Evolutionary conservation across 2,113 vertebrate genomes (phyloP).

Genomic region (Vanacampus margaritifer): DNA sequence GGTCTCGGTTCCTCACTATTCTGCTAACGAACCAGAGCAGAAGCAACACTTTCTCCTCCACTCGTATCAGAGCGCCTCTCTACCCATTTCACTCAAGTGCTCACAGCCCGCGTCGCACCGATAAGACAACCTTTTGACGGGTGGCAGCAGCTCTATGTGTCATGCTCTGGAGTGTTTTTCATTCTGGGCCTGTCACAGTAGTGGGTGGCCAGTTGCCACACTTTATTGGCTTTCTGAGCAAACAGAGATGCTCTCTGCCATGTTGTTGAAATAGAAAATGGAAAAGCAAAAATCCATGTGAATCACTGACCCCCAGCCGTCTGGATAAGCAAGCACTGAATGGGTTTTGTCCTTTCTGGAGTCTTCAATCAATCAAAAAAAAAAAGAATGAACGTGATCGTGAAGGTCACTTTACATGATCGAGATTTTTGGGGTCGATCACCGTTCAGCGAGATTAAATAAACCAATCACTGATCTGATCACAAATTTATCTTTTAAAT

Average conservation of each 20-base stretch:
- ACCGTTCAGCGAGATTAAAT: too few relatives aligned
- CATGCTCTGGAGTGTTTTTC: constrained; percentile 65
- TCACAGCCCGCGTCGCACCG: constrained; percentile 45
- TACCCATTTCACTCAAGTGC: constrained; percentile 64
- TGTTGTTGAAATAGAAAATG: constrained; percentile 44
- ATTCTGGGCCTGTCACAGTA: constrained; percentile 54
- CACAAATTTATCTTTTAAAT: too few relatives aligned
- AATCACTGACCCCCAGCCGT: constrained; percentile 23
- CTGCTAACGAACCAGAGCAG: constrained; percentile 56
- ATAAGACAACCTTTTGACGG: constrained; percentile 69
- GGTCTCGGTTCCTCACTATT: constrained; percentile 45
- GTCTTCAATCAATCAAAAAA: constrained; percentile 15
- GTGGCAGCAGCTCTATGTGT: constrained; percentile 60
- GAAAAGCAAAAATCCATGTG: constrained; percentile 35
- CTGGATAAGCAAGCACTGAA: constrained; percentile 20
- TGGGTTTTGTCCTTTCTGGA: constrained; percentile 11
- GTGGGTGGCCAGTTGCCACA: constrained; percentile 52
- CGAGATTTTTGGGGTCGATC: too few relatives aligned
- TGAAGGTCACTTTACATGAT: not conserved
- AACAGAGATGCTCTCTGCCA: constrained; percentile 42
- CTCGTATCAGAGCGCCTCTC: constrained; percentile 57
- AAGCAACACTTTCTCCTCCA: constrained; percentile 56
- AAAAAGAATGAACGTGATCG: constrained; percentile 20
- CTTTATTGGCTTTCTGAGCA: constrained; percentile 52
- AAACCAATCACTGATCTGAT: too few relatives aligned